Evolutionary conservation across 2,797 vertebrate species (phyloP).

Genomic region (Lithobates sylvaticus): DNA sequence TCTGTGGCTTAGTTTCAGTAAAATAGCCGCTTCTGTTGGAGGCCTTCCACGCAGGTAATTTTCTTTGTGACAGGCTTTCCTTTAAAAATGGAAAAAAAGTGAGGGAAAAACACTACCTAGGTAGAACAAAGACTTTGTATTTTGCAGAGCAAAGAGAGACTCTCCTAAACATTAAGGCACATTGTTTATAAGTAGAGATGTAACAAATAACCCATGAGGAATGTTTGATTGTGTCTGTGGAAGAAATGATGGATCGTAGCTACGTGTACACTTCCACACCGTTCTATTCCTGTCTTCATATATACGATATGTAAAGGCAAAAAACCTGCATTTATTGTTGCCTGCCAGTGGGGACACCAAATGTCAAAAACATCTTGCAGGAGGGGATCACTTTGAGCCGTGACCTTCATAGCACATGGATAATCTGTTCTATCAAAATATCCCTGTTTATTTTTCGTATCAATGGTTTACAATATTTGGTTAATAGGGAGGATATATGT

Average conservation of each 20-base stretch:
- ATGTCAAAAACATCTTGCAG: constrained; percentile 32
- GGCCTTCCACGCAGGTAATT: too few relatives aligned
- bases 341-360: background rate
- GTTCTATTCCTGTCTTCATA: constrained; percentile 24
- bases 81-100: too few relatives aligned
- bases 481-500: background rate
- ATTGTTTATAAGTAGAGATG: background rate
- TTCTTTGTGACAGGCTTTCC: background rate
- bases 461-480: background rate
- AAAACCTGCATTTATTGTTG: constrained; percentile 34
- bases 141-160: background rate
- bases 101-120: background rate
- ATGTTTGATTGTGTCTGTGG: constrained; percentile 14
- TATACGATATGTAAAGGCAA: constrained; percentile 8
- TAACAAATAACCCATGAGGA: background rate
- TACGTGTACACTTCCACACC: background rate
- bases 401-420: constrained; percentile 9
- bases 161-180: background rate
- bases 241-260: constrained; percentile 32
- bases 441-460: background rate
- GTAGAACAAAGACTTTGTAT: background rate
- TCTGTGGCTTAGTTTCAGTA: too few relatives aligned
- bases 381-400: background rate
- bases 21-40: too few relatives aligned
- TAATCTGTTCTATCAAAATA: background rate